Evolutionary conservation across 64 coral and sea anemone genomes (phyloP), one percentile per base, ranked within the genome.

Genomic region (Pocillopora damicornis): DNA sequence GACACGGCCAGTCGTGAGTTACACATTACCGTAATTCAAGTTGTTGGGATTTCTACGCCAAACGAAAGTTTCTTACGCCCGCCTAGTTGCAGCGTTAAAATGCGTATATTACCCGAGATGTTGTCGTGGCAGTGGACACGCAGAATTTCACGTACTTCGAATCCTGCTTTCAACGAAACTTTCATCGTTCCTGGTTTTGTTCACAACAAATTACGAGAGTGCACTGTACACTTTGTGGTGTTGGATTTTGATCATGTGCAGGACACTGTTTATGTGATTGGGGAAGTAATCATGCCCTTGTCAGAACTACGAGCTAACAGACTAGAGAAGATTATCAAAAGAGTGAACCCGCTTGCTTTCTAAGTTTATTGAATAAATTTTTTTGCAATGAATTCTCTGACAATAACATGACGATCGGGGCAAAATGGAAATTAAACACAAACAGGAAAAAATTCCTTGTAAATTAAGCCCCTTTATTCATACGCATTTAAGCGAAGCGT

Each of bases 211-310:
- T 75, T 96, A 10, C 80, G 94, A 75, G 94, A 96, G 60, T 96
- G 94, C 25, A 96, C 94, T 0, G 94, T 93, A 16, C 94, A 96
- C 15, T 96, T 96, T 85, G 94, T 96, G 15, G 94, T 96, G 1
- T 81, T 96, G 9, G 94, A 96, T 87, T 96, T 96, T 88, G 94
- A 96, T 63, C 94, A 96, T 61, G 91, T 96, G 16, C 94, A 96
- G 68, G 94, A 96, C 35, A 96, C 90, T 79, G 91, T 96, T 34
- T 96, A 96, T 59, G 94, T 96, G 22, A 96, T 96, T 16, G 94
- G 94, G 2, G 94, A 96, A 60, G 94, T 96, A 15, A 93, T 96
- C 34, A 96, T 96, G 94, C 94, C 94, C 4, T 71, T 96, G 15
- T 96, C 94, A 11, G 94, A 96, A 26, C 77, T 96, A 25, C 59